These are phyloP conservation scores for Erethizon dorsatum DNA, from an alignment of 2,797 vertebrate species.

Conservation along the genomic window DNA sequence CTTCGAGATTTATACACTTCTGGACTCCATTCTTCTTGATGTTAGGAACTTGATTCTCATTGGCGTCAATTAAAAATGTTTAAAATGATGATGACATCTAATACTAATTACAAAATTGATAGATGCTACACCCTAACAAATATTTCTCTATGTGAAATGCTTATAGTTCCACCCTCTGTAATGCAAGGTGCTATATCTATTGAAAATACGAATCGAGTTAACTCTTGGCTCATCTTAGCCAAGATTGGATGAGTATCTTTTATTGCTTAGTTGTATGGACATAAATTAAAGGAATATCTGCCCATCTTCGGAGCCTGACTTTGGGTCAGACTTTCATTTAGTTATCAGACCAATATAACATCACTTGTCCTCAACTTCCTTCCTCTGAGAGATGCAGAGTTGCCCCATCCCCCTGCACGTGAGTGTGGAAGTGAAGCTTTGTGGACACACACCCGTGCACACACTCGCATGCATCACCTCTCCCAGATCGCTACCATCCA, in stretches of 20 bases:
- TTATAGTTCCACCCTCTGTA: background rate
- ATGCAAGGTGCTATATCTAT: background rate
- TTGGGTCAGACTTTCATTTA: background rate
- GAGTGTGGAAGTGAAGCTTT: background rate
- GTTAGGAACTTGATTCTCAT: background rate
- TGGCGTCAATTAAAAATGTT: background rate
- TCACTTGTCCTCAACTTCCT: background rate
- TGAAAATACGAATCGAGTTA: background rate
- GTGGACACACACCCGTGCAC: background rate
- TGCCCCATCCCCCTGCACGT: accelerated
- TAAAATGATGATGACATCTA: background rate
- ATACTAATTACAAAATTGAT: background rate
- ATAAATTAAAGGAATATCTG: background rate
- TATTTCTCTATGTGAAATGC: background rate
- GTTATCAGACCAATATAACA: background rate
- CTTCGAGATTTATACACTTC: background rate
- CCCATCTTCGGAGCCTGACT: background rate
- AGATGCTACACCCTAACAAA: background rate
- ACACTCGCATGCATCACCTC: background rate
- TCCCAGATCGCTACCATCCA: background rate
- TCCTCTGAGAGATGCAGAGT: background rate
- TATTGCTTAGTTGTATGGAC: background rate
- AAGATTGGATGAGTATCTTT: background rate
- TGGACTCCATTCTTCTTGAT: background rate
- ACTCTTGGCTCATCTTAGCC: background rate